A percentile compares a stretch with the other conserved stretches of the same genome.
These are phyloP conservation scores for Prostheceraeus crozeri DNA, from an alignment of 2,888 invertebrate genomes.

Conservation along the genomic window DNA sequence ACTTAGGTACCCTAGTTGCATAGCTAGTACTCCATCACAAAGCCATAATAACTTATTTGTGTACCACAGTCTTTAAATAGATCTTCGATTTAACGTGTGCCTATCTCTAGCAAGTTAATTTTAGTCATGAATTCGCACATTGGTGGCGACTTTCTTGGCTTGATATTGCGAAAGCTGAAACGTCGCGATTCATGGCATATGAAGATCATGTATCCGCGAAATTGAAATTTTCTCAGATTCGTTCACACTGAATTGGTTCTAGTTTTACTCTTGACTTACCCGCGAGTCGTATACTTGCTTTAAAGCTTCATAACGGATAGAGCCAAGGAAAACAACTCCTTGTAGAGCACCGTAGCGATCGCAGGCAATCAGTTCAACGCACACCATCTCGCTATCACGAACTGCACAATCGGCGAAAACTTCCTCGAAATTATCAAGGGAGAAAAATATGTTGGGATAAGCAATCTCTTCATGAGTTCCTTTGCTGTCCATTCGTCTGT, in stretches of 20 bases:
- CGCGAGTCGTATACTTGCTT: constrained; percentile 90
- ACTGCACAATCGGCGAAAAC: constrained; percentile 94
- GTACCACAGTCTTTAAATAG: too few relatives aligned
- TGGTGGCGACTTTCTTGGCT: too few relatives aligned
- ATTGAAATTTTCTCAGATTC: background rate
- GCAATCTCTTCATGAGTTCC: constrained; percentile 97
- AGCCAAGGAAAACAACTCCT: constrained; percentile 90
- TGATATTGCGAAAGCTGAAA: too few relatives aligned
- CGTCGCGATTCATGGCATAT: too few relatives aligned
- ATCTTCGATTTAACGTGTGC: too few relatives aligned
- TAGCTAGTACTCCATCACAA: too few relatives aligned
- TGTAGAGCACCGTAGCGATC: constrained; percentile 71
- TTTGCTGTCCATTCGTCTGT: constrained; percentile 92
- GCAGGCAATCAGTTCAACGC: constrained; percentile 88
- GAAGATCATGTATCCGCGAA: too few relatives aligned
- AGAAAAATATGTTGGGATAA: constrained; percentile 96
- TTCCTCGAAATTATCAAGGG: constrained; percentile 98
- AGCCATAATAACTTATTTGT: too few relatives aligned
- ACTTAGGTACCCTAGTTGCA: too few relatives aligned
- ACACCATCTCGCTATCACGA: constrained; percentile 95
- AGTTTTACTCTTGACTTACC: constrained; percentile 64
- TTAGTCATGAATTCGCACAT: too few relatives aligned
- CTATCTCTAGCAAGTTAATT: too few relatives aligned
- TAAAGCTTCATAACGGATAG: constrained; percentile 90
- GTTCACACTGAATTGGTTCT: background rate